Evolutionary conservation across 1,140 invertebrate species (phyloP), one percentile per base, ranked within the genome.

Genomic region (Drosophila obscura): DNA sequence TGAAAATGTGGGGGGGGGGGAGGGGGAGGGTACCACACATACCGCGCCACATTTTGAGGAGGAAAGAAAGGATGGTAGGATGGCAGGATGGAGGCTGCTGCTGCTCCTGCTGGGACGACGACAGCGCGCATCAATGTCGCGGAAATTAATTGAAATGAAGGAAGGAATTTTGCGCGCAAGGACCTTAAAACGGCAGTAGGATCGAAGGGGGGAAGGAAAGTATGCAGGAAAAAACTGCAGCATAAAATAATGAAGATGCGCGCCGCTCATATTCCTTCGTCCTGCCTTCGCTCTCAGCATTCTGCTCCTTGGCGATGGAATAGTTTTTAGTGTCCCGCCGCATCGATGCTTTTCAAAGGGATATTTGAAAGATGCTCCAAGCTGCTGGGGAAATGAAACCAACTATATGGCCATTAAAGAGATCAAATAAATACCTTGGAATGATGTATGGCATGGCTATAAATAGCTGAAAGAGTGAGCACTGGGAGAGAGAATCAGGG

Each of bases 71-170:
- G 35, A 24, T 5, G 28, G 35, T 24, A 19, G 52, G 9, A 15
- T 8, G 15, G 31, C 16, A 49, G 48, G 39, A 58, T 68, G 50
- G 44, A 53, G 43, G 26, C 51, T 41, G 45, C 22, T 50, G 26
- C 50, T 35, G 19, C 48, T 31, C 53, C 59, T 45, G 46, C 49
- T 55, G 39, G 48, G 57, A 64, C 24, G 66, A 61, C 50, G 41
- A 55, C 41, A 58, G 55, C 46, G 68, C 59, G 79, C 83, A 83
- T 89, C 84, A 88, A 89, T 88, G 84, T 88, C 73, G 83, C 73
- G 84, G 73, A 88, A 88, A 88, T 88, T 88, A 88, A 88, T 88
- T 88, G 83, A 88, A 88, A 88, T 77, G 83, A 87, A 87, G 79
- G 83, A 66, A 55, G 66, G 60, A 64, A 85, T 81, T 78, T 69